Base-by-base conservation (phyloP, 2,797 vertebrate species). In the Danio aesculapii region DNA sequence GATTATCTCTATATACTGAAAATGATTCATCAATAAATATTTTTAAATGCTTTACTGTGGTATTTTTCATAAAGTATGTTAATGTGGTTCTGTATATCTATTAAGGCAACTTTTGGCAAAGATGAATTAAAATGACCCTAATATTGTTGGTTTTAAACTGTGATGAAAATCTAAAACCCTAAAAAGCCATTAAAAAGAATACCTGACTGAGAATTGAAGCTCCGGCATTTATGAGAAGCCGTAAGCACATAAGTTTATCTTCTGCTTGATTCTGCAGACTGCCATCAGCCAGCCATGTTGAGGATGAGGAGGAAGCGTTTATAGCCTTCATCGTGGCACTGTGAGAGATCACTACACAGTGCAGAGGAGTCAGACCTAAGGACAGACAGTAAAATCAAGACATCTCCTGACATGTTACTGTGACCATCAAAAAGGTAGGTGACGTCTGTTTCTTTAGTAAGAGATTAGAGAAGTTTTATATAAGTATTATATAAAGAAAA, bases 321-420 rank as follows among this genome's bases (percentile, higher is more conserved):
- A 93, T 52, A 8, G 90, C 89, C 83, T 94, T 93, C 87, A 92
- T 88, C 16, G 92, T 94, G 74, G 87, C 83, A 3, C 95, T 93
- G 88, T 97, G 95, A 52, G 96, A 94, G 75, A 97, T 94, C 78
- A 95, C 92, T 12, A 95, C 96, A 61, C 95, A 96, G 90, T 98
- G 97, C 72, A 98, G 92, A 0, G 97, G 94, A 4, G 96, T 97
- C 88, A 97, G 94, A 55, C 97, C 97, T 98, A 86, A 76, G 50
- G 8, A 8, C 30, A 77, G 8, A 10, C 30, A 16, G 19, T 4
- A 63, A 21, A 64, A 39, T 16, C 8, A 79, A 16, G 21, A 21
- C 14, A 1, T 7, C 6, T 52, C 10, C 8, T n/a, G 16, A 46
- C 19, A 21, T 12, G 4, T 14, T 5, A 63, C 12, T 47, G n/a